Evolutionary conservation across 2,888 invertebrate species (phyloP).

Genomic region (Netelia fuscicornis): DNA sequence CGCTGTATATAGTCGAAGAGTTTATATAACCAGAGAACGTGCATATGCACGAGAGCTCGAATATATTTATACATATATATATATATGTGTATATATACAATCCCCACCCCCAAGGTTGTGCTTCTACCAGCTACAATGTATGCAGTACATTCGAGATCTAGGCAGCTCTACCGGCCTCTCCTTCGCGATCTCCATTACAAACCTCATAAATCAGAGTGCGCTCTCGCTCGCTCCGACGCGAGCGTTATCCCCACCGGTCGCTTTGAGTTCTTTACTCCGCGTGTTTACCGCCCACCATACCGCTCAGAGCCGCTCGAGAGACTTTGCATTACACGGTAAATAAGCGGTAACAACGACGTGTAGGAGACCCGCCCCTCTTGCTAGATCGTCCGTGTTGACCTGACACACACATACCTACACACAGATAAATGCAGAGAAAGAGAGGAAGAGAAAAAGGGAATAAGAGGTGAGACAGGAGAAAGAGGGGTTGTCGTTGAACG

Average conservation of each 20-base stretch:
- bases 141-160: slow-evolving; percentile 46
- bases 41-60: slow-evolving; percentile 30
- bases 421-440: not conserved
- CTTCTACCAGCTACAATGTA: slow-evolving; percentile 14
- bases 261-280: slow-evolving; percentile 46
- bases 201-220: slow-evolving; percentile 74
- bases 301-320: slow-evolving; percentile 61
- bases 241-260: slow-evolving; percentile 36
- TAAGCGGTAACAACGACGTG: slow-evolving; percentile 77
- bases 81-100: not conserved
- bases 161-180: slow-evolving; percentile 53
- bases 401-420: not conserved
- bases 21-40: slow-evolving; percentile 16
- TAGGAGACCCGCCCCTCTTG: slow-evolving; percentile 48
- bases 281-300: slow-evolving; percentile 47
- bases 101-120: slow-evolving; percentile 16
- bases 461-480: not conserved
- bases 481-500: slow-evolving; percentile 41
- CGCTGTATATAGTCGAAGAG: slow-evolving; percentile 26
- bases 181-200: slow-evolving; percentile 71
- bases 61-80: not conserved
- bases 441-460: slow-evolving; percentile 1
- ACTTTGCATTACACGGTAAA: slow-evolving; percentile 78
- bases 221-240: slow-evolving; percentile 56
- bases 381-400: slow-evolving; percentile 53